Evolutionary conservation across 2,888 invertebrate species (phyloP).

Genomic region (Hermaeophaga mercurialis): DNA sequence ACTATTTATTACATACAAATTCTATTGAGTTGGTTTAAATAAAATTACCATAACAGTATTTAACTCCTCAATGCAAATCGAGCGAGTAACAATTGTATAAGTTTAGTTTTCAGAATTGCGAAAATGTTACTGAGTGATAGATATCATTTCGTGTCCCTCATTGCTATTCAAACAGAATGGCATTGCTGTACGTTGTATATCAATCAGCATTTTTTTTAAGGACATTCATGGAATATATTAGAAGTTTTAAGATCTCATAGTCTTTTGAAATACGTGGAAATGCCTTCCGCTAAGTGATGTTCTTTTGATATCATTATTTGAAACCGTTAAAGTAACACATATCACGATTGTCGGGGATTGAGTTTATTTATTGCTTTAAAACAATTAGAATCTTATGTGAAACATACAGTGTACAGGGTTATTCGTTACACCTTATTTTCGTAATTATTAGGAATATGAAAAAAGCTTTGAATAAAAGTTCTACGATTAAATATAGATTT

Average conservation of each 20-base stretch:
- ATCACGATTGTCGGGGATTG: constrained; percentile 14
- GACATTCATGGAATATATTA: constrained; percentile 49
- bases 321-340: constrained; percentile 3
- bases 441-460: no score
- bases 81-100: constrained; percentile 14
- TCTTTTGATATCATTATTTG: constrained; percentile 15
- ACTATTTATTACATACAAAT: no score
- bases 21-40: no score
- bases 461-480: no score
- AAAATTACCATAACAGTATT: no score
- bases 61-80: background rate
- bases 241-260: constrained; percentile 40
- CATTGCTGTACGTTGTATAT: constrained; percentile 42
- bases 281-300: constrained; percentile 20
- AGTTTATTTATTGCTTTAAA: no score
- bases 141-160: constrained; percentile 36
- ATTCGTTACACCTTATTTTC: no score
- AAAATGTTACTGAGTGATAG: constrained; percentile 26
- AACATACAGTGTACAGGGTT: no score
- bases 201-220: constrained; percentile 44
- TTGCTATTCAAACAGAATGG: constrained; percentile 43
- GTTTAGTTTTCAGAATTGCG: constrained; percentile 29
- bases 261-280: constrained; percentile 36
- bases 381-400: no score
- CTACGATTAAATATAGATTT: no score